phyloP scores from a whole-genome alignment of 2,797 vertebrate species.

The Meriones psammophilus region DNA sequence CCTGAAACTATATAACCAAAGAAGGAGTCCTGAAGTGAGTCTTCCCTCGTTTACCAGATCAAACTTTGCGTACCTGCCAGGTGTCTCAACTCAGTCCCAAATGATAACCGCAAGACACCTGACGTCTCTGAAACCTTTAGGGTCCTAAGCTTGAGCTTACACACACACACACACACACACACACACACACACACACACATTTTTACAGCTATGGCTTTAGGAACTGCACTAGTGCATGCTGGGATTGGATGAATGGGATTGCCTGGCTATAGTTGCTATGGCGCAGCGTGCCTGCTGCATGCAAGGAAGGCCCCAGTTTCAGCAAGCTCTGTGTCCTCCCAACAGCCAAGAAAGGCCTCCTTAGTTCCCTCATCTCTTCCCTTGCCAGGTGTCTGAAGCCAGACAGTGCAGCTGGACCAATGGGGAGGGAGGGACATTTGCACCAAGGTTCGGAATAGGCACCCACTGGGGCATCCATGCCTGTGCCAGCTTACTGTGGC shows the following conservation, averaged over 20 bases:
- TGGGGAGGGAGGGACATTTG: neutral
- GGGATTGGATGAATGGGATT: neutral
- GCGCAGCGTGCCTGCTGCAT: no score
- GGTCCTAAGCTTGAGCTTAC: neutral
- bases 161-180: neutral
- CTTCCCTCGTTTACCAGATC: neutral
- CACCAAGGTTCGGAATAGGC: neutral
- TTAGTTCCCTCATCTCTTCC: neutral
- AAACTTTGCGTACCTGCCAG: neutral
- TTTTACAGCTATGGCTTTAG: neutral
- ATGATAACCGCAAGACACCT: constrained; percentile 16
- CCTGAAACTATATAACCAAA: neutral
- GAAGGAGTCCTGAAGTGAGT: constrained; percentile 14
- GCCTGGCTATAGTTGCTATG: neutral
- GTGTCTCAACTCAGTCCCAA: neutral
- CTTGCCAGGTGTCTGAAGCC: neutral
- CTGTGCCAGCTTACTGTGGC: neutral
- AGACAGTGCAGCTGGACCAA: neutral
- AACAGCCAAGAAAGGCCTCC: no score
- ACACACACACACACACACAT: neutral
- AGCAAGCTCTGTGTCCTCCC: neutral
- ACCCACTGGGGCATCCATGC: neutral
- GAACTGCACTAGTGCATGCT: neutral
- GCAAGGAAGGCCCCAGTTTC: neutral
- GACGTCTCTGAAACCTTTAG: neutral